Evolutionary conservation across 2,888 invertebrate genomes (phyloP).

Genomic region (Rhamphomyia laevipes): DNA sequence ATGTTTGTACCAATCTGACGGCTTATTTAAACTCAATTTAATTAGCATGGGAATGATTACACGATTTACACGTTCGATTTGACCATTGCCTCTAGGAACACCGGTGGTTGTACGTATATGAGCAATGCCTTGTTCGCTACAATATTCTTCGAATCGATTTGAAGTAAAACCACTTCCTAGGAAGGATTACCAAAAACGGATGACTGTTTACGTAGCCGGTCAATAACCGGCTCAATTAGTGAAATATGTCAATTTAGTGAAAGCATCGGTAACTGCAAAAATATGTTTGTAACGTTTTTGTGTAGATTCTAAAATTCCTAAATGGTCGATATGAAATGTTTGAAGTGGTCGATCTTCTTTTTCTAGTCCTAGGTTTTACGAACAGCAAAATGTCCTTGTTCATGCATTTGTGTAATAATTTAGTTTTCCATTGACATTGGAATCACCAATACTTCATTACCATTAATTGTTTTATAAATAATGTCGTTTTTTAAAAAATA

Average conservation of each 20-base stretch:
- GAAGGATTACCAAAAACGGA: constrained; percentile 12
- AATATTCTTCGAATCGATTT: constrained; percentile 23
- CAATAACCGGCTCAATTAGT: no score
- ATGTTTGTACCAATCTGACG: no score
- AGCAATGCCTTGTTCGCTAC: constrained; percentile 18
- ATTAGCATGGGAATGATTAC: constrained; percentile 24
- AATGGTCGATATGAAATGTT: constrained; percentile 9
- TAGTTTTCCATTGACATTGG: constrained; percentile 10
- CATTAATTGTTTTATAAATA: constrained; percentile 5
- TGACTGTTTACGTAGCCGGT: neutral
- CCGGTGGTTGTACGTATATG: constrained; percentile 23
- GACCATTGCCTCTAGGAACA: constrained; percentile 28
- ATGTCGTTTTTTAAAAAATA: constrained; percentile 10
- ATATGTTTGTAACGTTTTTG: constrained; percentile 10
- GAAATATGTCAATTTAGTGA: constrained; percentile 7
- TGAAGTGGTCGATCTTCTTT: constrained; percentile 10
- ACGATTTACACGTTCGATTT: constrained; percentile 24
- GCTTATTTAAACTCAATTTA: constrained; percentile 12
- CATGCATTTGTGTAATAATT: constrained; percentile 6
- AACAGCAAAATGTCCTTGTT: constrained; percentile 12
- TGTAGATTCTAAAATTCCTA: constrained; percentile 3
- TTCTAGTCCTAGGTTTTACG: constrained; percentile 10
- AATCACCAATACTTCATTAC: constrained; percentile 9
- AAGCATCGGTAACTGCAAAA: constrained; percentile 8
- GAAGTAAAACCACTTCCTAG: constrained; percentile 30